Evolutionary conservation across 1,140 invertebrate genomes (phyloP).

Genomic region (Musca vetustissima): DNA sequence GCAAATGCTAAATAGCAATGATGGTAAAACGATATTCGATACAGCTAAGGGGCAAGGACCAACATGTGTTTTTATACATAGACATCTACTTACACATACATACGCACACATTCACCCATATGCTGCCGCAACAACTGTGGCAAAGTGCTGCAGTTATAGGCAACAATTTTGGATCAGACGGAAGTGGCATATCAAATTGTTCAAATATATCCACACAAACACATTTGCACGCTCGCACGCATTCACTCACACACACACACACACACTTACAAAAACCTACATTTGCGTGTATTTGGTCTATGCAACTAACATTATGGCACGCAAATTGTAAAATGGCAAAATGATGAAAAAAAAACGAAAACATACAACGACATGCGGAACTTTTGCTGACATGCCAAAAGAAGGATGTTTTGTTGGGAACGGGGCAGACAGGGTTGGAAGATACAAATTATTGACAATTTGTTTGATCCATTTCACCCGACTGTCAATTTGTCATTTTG

Average conservation of each 20-base stretch:
- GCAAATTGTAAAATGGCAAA: constrained; percentile 13
- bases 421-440: background rate
- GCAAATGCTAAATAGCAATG: too few species aligned
- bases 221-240: too few species aligned
- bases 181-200: constrained; percentile 9
- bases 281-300: too few species aligned
- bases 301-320: too few species aligned
- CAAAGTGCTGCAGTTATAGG: too few species aligned
- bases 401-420: background rate
- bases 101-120: too few species aligned
- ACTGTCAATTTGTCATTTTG: constrained; percentile 25
- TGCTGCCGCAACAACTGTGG: too few species aligned
- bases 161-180: too few species aligned
- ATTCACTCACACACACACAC: background rate
- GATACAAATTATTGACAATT: constrained; percentile 30
- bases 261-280: background rate
- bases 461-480: constrained; percentile 30
- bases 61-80: too few species aligned
- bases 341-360: background rate
- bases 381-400: constrained; percentile 18
- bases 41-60: too few species aligned
- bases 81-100: too few species aligned
- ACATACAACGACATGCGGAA: background rate
- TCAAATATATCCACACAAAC: background rate
- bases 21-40: too few species aligned